These are phyloP conservation scores for Motacilla alba DNA, from an alignment of 2,113 vertebrate genomes.

Conservation along the genomic window DNA sequence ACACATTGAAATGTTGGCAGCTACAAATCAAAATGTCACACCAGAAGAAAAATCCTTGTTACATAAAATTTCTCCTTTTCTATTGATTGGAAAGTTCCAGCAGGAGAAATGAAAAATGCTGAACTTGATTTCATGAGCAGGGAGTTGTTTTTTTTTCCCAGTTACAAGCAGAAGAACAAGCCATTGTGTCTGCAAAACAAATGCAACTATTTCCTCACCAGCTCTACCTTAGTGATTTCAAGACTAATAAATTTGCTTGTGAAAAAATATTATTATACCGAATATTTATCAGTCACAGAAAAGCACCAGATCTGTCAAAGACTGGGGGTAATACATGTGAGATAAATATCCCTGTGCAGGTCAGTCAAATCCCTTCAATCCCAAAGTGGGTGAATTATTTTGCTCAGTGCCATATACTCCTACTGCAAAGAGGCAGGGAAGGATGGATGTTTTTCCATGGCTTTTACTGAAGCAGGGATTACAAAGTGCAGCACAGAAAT, in stretches of 20 bases:
- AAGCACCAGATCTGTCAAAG: not conserved
- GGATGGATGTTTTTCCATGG: not conserved
- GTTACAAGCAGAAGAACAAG: not conserved
- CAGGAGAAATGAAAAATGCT: not conserved
- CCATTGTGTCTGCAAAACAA: not conserved
- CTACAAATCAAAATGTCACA: conserved; percentile 27
- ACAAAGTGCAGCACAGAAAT: not conserved
- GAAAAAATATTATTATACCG: not conserved
- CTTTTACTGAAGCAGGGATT: not conserved
- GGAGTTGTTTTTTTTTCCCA: not conserved
- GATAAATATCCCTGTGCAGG: not conserved
- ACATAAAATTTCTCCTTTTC: not conserved
- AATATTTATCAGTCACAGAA: not conserved
- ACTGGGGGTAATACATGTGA: not conserved
- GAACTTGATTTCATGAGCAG: not conserved
- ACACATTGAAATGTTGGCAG: not conserved
- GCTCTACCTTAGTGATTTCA: not conserved
- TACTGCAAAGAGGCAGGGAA: not conserved
- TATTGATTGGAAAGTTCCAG: conserved; percentile 7
- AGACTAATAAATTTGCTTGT: not conserved
- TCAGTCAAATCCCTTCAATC: not conserved
- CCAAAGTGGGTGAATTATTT: not conserved
- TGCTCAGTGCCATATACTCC: not conserved
- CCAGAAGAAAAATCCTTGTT: not conserved
- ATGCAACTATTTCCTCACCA: not conserved